Conservation (phyloP, 1,140 invertebrate species). For the Luehdorfia chinensis region DNA sequence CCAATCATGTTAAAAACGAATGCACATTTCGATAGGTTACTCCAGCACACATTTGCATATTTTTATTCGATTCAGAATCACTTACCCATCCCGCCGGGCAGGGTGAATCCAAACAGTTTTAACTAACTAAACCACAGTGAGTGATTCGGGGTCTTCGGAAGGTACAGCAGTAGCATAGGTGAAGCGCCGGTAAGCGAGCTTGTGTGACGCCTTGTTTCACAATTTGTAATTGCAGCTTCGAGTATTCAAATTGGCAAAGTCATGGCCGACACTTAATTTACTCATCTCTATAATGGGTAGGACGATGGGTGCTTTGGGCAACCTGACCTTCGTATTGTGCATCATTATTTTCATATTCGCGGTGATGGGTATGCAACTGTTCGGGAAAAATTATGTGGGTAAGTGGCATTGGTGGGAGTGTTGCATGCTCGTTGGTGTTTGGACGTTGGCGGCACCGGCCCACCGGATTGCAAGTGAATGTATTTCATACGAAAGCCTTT, state of each 20-base stretch:
- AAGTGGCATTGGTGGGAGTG: constrained; percentile 77
- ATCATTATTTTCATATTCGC: constrained; percentile 99
- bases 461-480: constrained; percentile 40
- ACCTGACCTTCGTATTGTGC: constrained; percentile 97
- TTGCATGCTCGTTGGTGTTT: constrained; percentile 76
- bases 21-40: constrained; percentile 68
- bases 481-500: constrained; percentile 33
- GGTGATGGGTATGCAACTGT: constrained; percentile 99
- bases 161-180: constrained; percentile 72
- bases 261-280: constrained; percentile 98
- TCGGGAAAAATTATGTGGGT: constrained; percentile 95
- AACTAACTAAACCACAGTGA: constrained; percentile 18
- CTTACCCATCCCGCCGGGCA: constrained; percentile 24
- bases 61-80: constrained; percentile 50
- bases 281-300: constrained; percentile 99
- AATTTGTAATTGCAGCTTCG: constrained; percentile 88
- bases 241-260: constrained; percentile 99
- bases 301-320: constrained; percentile 98
- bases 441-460: constrained; percentile 44
- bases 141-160: constrained; percentile 48
- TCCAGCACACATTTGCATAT: constrained; percentile 71
- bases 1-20: constrained; percentile 65
- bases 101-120: neutral
- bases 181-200: constrained; percentile 74
- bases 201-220: constrained; percentile 76